A percentile compares a stretch with the other conserved stretches of the same genome.
These are phyloP conservation scores for Phytoseiulus persimilis DNA, from an alignment of 2,888 invertebrate genomes.

Conservation along the genomic window DNA sequence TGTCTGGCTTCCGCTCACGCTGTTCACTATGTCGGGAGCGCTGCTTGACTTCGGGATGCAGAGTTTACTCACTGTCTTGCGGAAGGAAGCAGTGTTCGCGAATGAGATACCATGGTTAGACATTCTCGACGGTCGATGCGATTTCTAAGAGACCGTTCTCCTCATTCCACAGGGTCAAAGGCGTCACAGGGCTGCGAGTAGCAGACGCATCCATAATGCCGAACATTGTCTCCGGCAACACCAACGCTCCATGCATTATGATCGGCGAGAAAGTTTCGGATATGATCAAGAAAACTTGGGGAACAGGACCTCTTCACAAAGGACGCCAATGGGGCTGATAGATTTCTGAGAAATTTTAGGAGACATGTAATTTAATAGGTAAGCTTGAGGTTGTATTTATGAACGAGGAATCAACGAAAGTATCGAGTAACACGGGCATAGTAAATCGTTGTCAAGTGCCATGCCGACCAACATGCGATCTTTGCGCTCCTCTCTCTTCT, in stretches of 20 bases:
- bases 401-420: neutral
- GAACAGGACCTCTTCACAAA: neutral
- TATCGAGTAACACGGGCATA: neutral
- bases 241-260: constrained; percentile 85
- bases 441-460: neutral
- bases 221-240: constrained; percentile 76
- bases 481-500: neutral
- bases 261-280: constrained; percentile 81
- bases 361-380: constrained; percentile 38
- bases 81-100: no score
- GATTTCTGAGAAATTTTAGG: neutral
- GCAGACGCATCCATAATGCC: constrained; percentile 84
- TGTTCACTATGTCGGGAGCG: no score
- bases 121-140: no score
- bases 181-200: constrained; percentile 67
- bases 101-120: no score
- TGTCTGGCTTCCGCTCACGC: no score
- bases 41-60: no score
- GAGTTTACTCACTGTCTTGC: no score
- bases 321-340: constrained; percentile 26
- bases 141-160: neutral
- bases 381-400: neutral
- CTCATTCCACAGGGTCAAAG: constrained; percentile 57
- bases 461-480: neutral
- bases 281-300: constrained; percentile 65